Evolutionary conservation across 2,113 vertebrate species (phyloP), one percentile per base, ranked within the genome.

Genomic region (Ifrita kowaldi): DNA sequence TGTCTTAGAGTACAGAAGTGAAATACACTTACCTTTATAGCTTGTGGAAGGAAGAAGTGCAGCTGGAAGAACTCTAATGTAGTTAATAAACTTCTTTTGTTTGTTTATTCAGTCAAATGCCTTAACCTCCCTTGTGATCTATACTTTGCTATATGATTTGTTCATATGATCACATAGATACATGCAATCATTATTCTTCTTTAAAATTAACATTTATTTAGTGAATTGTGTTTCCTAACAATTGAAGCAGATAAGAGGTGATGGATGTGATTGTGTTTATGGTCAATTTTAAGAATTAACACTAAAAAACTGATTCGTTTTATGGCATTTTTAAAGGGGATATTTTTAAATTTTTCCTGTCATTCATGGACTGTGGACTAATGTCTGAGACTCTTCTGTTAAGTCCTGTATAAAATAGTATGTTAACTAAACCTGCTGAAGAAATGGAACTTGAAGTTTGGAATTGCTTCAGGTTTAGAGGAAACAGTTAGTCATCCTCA

Each of bases 301-400:
- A 19, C 47, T 47, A 73, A 50, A 76, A 71, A 68, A 1, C 0
- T 0, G 0, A 8, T 76, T 16, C 10, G 10, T 46, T 89, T 47
- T 56, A 70, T 65, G 74, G 19, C 21, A 18, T 11, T 70, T 90
- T 69, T 56, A 64, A 77, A 88, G 49, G 42, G 5, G 6, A 24
- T 56, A 9, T 84, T 74, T 81, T n/a, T 49, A 42, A 65, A 55
- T n/a, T 59, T 57, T 87, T 65, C 50, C 20, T 75, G 32, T 74
- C 22, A 16, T 79, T 24, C 44, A 10, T 49, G 44, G 28, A 3
- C 27, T 76, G 32, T 82, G 57, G 81, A 28, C 24, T 47, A 6
- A 37, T 56, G n/a, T 56, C 30, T 35, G 44, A 81, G 39, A 42
- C 50, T 78, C 30, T n/a, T 76, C 57, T 41, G 24, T 82, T 71